Conservation (phyloP, 2,113 vertebrate species). For the Phalacrocorax carbo region DNA sequence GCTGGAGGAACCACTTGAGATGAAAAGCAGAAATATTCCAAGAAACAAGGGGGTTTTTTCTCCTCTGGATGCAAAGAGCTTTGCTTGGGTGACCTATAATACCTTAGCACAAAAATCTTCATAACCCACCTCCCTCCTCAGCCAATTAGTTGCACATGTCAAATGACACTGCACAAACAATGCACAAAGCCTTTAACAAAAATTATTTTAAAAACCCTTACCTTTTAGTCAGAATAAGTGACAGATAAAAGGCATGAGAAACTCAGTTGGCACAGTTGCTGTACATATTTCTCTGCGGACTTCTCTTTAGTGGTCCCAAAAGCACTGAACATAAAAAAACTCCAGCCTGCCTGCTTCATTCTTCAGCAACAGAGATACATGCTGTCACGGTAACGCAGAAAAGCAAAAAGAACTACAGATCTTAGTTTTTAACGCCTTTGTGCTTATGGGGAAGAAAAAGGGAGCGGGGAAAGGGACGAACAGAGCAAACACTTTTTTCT, state of each 20-base stretch:
- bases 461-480: conserved; percentile 11
- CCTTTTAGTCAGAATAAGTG: conserved; percentile 71
- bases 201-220: conserved; percentile 68
- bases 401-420: conserved; percentile 62
- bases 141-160: conserved; percentile 59
- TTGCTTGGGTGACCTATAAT: conserved; percentile 30
- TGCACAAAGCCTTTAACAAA: conserved; percentile 40
- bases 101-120: conserved; percentile 42
- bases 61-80: conserved; percentile 3
- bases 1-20: neutral
- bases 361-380: conserved; percentile 65
- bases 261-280: conserved; percentile 65
- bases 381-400: conserved; percentile 77
- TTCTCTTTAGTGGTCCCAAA: conserved; percentile 63
- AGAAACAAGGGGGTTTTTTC: neutral
- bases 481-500: conserved; percentile 55
- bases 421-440: conserved; percentile 73
- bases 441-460: conserved; percentile 62
- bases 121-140: conserved; percentile 35
- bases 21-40: neutral
- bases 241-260: conserved; percentile 65
- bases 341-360: conserved; percentile 69
- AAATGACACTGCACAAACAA: conserved; percentile 63
- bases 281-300: conserved; percentile 62
- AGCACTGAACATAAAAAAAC: conserved; percentile 64